Percentiles rank a stretch among this genome's conserved stretches.
Conservation (phyloP, 1,140 invertebrate species). For the Papilio glaucus region DNA sequence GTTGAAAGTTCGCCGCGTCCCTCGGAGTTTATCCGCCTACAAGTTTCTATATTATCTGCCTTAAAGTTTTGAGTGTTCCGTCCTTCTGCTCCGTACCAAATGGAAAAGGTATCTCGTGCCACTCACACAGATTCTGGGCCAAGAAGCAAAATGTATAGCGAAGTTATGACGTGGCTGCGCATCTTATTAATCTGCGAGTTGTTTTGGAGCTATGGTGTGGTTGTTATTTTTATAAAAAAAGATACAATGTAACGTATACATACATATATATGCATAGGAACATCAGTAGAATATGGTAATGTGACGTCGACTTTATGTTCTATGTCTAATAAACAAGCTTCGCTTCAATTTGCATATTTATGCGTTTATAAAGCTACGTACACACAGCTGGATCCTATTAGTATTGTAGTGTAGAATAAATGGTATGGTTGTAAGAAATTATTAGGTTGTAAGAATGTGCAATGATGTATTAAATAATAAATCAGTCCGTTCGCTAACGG, state of each 20-base stretch:
- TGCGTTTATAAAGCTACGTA: slow-evolving; percentile 4
- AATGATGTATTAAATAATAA: too few species aligned
- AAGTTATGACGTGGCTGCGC: background rate
- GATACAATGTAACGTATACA: background rate
- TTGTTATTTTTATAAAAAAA: background rate
- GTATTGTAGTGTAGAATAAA: background rate
- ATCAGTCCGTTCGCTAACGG: too few species aligned
- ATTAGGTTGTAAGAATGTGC: too few species aligned
- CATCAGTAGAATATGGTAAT: slow-evolving; percentile 9
- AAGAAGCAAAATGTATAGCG: background rate
- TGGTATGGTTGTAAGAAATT: background rate
- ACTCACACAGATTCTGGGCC: background rate
- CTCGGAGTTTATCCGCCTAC: slow-evolving; percentile 10
- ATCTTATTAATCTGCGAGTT: background rate
- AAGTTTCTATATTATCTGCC: slow-evolving; percentile 4
- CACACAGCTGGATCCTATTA: background rate
- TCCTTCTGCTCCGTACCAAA: background rate
- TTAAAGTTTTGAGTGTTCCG: slow-evolving; percentile 13
- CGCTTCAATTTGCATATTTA: slow-evolving; percentile 3
- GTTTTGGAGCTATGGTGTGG: background rate
- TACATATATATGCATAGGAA: background rate
- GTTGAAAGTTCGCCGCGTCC: slow-evolving; percentile 6
- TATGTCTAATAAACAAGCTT: slow-evolving; percentile 8
- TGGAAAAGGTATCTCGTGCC: slow-evolving; percentile 2
- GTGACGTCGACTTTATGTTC: slow-evolving; percentile 11